Base-by-base conservation (phyloP, 2,888 invertebrate species). In the Oegoconia quadripuncta region DNA sequence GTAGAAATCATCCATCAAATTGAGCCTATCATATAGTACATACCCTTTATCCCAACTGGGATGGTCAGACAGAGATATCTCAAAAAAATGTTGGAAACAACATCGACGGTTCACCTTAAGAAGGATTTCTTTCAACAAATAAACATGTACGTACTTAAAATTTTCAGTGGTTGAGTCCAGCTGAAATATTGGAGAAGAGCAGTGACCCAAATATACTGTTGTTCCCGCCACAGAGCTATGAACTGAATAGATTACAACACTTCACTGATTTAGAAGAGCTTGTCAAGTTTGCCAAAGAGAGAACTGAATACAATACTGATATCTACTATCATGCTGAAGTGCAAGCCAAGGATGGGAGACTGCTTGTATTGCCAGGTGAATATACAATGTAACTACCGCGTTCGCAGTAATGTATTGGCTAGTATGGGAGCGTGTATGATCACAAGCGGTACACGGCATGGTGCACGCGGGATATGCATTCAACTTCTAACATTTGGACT, bases 191-290 rank as follows among this genome's bases (percentile, higher is more conserved):
- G 39, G 56, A 74, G 18, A 67, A 69, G 27, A 79, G 79, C 46
- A 52, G 49, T n/a, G 66, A 68, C 5, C 66, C 72, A 15, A 65
- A 86, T 42, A 57, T 90, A 14, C 63, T 74, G 37, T 59, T 96
- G 9, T 91, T 92, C 31, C 92, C 93, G 2, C 96, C 96, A 1
- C 96, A 96, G 72, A 71, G 89, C 34, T 95, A 95, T 65, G 96
- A 96, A 77, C 68, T 95, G 1, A 84, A 87, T 8, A 88, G 92
- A 34, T 74, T 95, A 15, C 68, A 87, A 1, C 87, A 89, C 44
- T 89, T 92, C 48, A 57, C 68, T 4, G 82, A 89, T 31, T 69
- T 93, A 33, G 87, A 91, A 2, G 62, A 90, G 35, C 73, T 95
- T 15, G 58, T 89, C 6, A 55, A 83, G 25, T 92, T 92, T 71